Evolutionary conservation across 2,797 vertebrate species (phyloP).

Genomic region (Mormyrops attenuatus): DNA sequence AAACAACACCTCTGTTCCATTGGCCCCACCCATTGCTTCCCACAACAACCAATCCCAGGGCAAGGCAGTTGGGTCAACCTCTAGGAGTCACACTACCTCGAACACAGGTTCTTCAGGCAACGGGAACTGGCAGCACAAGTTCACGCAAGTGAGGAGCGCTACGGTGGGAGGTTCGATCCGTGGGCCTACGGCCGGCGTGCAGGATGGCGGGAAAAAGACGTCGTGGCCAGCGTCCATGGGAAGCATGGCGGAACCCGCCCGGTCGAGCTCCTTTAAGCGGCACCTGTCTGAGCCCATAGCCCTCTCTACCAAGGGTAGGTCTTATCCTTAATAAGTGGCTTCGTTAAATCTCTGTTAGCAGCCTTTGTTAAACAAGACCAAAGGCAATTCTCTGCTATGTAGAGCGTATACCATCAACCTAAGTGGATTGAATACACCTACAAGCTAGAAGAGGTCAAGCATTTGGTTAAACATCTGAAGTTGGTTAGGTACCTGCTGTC

Average conservation of each 20-base stretch:
- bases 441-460: neutral
- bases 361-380: neutral
- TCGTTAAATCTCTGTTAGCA: neutral
- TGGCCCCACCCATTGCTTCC: neutral
- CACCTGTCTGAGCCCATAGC: constrained; percentile 18
- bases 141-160: constrained; percentile 49
- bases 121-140: constrained; percentile 47
- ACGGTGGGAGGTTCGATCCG: constrained; percentile 19
- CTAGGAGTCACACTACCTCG: neutral
- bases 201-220: constrained; percentile 31
- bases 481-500: neutral
- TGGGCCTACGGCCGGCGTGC: constrained; percentile 37
- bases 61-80: constrained; percentile 26
- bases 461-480: neutral
- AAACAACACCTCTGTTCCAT: constrained; percentile 26
- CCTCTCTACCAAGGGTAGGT: constrained; percentile 40
- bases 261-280: constrained; percentile 47
- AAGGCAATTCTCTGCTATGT: neutral
- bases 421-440: neutral
- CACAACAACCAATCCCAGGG: neutral
- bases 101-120: constrained; percentile 32
- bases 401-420: neutral
- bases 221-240: neutral
- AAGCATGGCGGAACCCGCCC: neutral
- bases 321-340: neutral